These are phyloP conservation scores for Acleris holmiana DNA, from an alignment of 2,888 invertebrate genomes.

Conservation along the genomic window DNA sequence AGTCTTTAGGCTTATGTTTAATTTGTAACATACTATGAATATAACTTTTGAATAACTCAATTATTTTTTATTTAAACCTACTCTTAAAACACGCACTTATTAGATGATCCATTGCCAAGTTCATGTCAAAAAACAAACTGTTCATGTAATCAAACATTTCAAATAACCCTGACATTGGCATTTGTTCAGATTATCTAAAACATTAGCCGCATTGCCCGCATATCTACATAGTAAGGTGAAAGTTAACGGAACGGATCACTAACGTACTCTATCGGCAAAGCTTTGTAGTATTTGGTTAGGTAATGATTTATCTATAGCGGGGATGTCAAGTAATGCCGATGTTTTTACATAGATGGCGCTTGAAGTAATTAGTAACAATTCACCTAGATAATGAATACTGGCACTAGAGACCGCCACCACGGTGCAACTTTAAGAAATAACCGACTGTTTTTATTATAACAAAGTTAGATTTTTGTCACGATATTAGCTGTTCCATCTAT, in stretches of 20 bases:
- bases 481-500: too few species aligned
- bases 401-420: too few species aligned
- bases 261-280: not conserved
- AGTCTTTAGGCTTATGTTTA: too few species aligned
- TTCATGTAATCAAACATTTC: slow-evolving; percentile 14
- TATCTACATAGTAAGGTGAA: not conserved
- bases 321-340: not conserved
- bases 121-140: slow-evolving; percentile 9
- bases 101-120: slow-evolving; percentile 27
- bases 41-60: not conserved
- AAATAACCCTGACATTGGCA: slow-evolving; percentile 24
- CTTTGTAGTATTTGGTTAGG: too few species aligned
- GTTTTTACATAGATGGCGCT: slow-evolving; percentile 5
- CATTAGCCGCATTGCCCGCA: not conserved
- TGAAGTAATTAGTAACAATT: not conserved
- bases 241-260: not conserved
- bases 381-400: not conserved
- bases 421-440: too few species aligned
- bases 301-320: not conserved
- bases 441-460: too few species aligned
- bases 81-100: not conserved
- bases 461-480: too few species aligned
- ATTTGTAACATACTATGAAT: not conserved
- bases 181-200: slow-evolving; percentile 12
- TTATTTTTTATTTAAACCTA: not conserved